Conservation (phyloP, 37 sponge, comb jelly and placozoan species). For the Eunapius fragilis region DNA sequence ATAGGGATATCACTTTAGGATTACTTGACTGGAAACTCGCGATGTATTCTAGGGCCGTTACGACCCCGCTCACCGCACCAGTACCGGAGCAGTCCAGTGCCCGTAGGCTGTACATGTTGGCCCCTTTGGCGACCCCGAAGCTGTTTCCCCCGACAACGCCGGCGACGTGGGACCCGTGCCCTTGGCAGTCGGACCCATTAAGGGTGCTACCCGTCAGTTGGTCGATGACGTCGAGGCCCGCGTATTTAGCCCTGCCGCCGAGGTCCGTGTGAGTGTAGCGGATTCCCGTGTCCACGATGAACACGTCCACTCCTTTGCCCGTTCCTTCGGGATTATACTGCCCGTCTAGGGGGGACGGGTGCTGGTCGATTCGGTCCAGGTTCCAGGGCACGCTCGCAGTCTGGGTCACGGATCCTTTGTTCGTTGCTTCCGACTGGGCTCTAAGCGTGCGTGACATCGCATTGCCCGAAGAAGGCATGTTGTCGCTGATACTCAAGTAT, state of each 20-base stretch:
- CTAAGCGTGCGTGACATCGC: too few species aligned
- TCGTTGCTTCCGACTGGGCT: background rate
- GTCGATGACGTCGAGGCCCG: constrained; percentile 78
- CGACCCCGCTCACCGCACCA: constrained; percentile 76
- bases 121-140: constrained; percentile 74
- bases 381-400: constrained; percentile 54
- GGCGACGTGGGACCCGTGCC: constrained; percentile 86
- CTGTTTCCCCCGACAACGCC: constrained; percentile 72
- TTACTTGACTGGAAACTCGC: background rate
- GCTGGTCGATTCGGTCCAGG: constrained; percentile 78
- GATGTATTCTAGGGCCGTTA: constrained; percentile 57
- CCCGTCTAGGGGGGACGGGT: constrained; percentile 31
- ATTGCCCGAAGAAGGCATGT: too few species aligned
- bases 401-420: background rate
- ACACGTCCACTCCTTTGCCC: constrained; percentile 59
- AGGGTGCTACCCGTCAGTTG: constrained; percentile 41
- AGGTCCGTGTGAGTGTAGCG: constrained; percentile 71
- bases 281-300: constrained; percentile 82
- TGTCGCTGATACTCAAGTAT: background rate
- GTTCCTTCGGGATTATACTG: constrained; percentile 50
- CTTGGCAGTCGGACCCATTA: constrained; percentile 69
- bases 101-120: constrained; percentile 56
- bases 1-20: constrained; percentile 65
- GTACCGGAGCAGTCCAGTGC: constrained; percentile 70
- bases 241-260: constrained; percentile 63